These are phyloP conservation scores for Rhinella marina DNA, from an alignment of 2,797 vertebrate genomes.

Conservation along the genomic window DNA sequence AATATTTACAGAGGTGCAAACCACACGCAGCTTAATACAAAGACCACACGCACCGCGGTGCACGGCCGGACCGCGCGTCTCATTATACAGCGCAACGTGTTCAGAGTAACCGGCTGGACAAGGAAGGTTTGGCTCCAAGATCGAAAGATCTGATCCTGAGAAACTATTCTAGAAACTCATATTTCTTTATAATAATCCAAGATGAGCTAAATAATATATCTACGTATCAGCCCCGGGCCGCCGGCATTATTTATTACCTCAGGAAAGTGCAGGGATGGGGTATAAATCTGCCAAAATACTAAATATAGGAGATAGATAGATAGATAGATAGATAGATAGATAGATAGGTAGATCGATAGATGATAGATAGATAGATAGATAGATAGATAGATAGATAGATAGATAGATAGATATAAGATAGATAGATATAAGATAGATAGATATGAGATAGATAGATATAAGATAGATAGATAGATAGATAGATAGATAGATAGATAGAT, in stretches of 20 bases:
- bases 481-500: too few species aligned
- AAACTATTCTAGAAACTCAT: background rate
- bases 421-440: background rate
- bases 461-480: too few species aligned
- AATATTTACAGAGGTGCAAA: conserved; percentile 24
- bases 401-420: too few species aligned
- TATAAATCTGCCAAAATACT: background rate
- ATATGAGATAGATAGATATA: too few species aligned
- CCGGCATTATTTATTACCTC: background rate
- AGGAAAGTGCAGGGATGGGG: background rate
- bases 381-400: too few species aligned
- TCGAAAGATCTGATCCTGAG: background rate
- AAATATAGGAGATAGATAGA: background rate
- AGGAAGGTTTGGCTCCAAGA: background rate
- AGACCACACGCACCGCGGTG: background rate
- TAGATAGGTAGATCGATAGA: background rate
- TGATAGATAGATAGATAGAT: too few species aligned
- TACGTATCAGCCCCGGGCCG: background rate
- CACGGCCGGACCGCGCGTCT: background rate
- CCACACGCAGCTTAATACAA: background rate
- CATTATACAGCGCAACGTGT: background rate
- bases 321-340: background rate
- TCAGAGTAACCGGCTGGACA: background rate
- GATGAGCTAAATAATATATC: background rate
- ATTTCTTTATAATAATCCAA: background rate